Conservation (phyloP, 2,888 invertebrate genomes). For the Drosophila paramelanica region DNA sequence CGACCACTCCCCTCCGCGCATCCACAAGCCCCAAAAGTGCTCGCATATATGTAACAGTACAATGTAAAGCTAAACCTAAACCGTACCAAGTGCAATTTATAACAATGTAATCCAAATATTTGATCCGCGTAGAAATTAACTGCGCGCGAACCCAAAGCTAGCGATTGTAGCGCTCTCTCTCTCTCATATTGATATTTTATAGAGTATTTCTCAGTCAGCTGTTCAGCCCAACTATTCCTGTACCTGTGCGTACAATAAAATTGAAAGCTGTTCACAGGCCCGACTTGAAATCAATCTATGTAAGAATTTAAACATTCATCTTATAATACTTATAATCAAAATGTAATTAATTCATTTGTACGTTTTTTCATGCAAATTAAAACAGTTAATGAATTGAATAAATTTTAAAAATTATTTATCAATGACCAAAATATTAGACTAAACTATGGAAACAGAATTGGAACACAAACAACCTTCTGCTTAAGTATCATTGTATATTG, state of each 20-base stretch:
- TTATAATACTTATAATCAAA: conserved; percentile 33
- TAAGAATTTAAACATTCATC: conserved; percentile 33
- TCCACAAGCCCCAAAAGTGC: conserved; percentile 11
- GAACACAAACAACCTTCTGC: no score
- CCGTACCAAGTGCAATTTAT: conserved; percentile 74
- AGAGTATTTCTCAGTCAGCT: conserved; percentile 22
- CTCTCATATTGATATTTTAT: conserved; percentile 31
- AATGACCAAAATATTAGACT: background rate
- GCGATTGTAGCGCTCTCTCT: conserved; percentile 30
- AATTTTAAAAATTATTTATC: conserved; percentile 5
- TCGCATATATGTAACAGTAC: conserved; percentile 32
- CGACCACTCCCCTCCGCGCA: background rate
- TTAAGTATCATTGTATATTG: no score
- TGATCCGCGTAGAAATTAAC: conserved; percentile 32
- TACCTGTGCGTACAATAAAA: conserved; percentile 30
- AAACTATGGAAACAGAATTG: no score
- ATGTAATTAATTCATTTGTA: conserved; percentile 42
- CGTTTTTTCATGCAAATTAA: conserved; percentile 27
- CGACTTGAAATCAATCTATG: conserved; percentile 14
- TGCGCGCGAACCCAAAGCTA: conserved; percentile 32
- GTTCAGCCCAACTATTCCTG: conserved; percentile 20
- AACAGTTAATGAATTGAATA: conserved; percentile 46
- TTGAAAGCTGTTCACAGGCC: conserved; percentile 21
- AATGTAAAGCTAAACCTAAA: conserved; percentile 51
- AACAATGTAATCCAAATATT: conserved; percentile 46